Conservation (phyloP, 1,140 invertebrate genomes). For the Panulirus ornatus region DNA sequence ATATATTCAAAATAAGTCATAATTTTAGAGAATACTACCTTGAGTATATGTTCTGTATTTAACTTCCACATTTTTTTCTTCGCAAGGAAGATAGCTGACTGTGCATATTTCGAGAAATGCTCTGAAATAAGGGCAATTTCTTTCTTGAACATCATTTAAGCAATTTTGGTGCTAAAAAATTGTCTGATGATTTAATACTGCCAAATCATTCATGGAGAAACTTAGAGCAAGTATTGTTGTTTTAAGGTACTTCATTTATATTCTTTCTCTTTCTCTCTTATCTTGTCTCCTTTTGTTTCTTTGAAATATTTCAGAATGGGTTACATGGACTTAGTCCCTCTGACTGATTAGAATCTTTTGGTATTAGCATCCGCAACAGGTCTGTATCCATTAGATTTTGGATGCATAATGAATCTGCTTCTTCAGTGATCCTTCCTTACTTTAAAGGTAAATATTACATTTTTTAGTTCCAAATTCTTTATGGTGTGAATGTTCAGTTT, state of each 20-base stretch:
- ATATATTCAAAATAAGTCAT: not conserved
- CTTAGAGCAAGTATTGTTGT: not conserved
- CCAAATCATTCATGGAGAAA: constrained; percentile 11
- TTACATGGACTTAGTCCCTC: no score
- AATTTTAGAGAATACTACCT: not conserved
- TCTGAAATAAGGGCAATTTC: constrained; percentile 5
- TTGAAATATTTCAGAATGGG: no score
- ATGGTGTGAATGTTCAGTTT: no score
- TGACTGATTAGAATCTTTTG: no score
- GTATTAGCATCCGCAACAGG: no score
- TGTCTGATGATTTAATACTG: not conserved
- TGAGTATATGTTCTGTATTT: constrained; percentile 8
- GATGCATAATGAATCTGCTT: no score
- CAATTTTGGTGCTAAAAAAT: not conserved
- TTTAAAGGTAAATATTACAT: no score
- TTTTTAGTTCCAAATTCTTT: no score
- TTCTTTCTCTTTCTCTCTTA: no score
- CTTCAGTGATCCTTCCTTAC: no score
- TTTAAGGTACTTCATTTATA: not conserved
- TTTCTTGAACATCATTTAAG: not conserved
- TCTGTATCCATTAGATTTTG: no score
- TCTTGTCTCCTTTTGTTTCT: no score
- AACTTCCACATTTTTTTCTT: not conserved
- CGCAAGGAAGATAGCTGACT: not conserved
- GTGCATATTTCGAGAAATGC: not conserved